Evolutionary conservation across 2,797 vertebrate genomes (phyloP).

Genomic region (Todus mexicanus): DNA sequence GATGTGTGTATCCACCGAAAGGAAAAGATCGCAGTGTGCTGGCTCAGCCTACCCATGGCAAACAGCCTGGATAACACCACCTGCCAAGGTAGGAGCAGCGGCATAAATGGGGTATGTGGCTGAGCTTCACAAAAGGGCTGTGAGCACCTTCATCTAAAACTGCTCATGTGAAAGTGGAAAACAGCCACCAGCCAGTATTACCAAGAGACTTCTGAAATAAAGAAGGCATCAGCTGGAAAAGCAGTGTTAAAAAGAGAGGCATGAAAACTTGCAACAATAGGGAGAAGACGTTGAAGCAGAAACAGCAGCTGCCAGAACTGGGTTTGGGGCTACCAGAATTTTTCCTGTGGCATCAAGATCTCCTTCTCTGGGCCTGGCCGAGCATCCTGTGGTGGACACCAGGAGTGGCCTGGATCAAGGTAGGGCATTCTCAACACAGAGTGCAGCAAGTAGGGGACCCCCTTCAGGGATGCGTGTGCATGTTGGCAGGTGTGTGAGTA

Average conservation of each 20-base stretch:
- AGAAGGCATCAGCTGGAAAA: neutral
- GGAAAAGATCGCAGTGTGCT: fast-evolving
- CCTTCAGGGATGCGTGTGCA: fast-evolving
- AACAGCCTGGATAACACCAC: neutral
- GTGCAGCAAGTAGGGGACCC: neutral
- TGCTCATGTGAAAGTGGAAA: neutral
- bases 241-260: neutral
- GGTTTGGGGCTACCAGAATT: neutral
- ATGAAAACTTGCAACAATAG: neutral
- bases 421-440: neutral
- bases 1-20: neutral
- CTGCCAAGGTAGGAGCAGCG: neutral
- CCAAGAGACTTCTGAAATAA: neutral
- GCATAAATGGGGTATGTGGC: neutral
- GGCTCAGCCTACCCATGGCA: neutral
- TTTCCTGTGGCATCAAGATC: neutral
- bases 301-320: neutral
- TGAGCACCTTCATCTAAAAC: neutral
- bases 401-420: neutral
- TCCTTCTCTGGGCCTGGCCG: neutral
- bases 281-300: neutral
- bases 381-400: neutral
- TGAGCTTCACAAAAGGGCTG: neutral
- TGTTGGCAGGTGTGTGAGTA: neutral
- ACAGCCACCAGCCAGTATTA: neutral